Conservation (phyloP, 1,140 invertebrate species). For the Himalopsyche phryganea region DNA sequence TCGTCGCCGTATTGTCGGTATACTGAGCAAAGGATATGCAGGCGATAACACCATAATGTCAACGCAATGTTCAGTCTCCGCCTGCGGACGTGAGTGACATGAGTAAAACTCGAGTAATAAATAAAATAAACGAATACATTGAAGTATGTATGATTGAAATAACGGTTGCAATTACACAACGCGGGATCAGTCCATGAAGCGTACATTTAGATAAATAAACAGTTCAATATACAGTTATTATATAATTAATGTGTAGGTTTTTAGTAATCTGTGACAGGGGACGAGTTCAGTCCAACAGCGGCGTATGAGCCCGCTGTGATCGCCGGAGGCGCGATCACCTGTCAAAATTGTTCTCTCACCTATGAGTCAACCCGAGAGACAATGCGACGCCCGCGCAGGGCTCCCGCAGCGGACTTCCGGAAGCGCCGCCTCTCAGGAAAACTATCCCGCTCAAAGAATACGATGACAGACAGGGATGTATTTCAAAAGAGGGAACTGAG, state of each 20-base stretch:
- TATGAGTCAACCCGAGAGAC: constrained; percentile 11
- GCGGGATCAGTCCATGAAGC: constrained; percentile 32
- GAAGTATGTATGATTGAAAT: constrained; percentile 33
- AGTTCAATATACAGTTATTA: constrained; percentile 27
- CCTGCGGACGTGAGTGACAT: too few species aligned
- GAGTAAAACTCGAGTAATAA: background rate
- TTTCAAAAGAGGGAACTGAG: background rate
- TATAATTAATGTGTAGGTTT: constrained; percentile 21
- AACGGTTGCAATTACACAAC: constrained; percentile 34
- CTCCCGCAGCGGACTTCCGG: background rate
- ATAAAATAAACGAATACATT: constrained; percentile 17
- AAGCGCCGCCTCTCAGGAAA: background rate
- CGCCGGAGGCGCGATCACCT: constrained; percentile 31
- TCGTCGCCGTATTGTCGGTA: too few species aligned
- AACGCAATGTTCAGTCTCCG: background rate
- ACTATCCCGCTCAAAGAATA: too few species aligned
- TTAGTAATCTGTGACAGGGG: constrained; percentile 32
- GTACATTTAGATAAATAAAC: constrained; percentile 33
- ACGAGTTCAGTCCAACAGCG: constrained; percentile 32
- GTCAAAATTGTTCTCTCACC: constrained; percentile 30
- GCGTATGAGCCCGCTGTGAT: constrained; percentile 29
- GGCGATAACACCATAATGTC: too few species aligned
- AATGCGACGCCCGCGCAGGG: background rate
- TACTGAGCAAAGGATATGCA: too few species aligned
- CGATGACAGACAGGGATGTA: too few species aligned